These are phyloP conservation scores for Tillus elongatus DNA, from an alignment of 2,888 invertebrate genomes.

Conservation along the genomic window DNA sequence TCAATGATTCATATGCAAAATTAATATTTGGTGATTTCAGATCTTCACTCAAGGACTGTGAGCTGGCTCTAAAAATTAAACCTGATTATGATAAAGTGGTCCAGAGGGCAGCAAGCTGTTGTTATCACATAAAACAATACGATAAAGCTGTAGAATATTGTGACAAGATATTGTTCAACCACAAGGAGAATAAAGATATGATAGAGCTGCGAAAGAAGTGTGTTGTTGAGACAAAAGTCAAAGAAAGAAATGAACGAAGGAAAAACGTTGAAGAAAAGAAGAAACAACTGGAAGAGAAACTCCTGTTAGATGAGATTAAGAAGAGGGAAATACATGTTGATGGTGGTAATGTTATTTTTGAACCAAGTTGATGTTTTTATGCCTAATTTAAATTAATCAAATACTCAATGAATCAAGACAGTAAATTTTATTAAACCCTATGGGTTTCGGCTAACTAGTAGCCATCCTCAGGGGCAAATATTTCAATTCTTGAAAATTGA, in stretches of 20 bases:
- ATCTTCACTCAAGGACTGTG: slow-evolving; percentile 71
- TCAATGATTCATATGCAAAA: no score
- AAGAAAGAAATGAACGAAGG: slow-evolving; percentile 48
- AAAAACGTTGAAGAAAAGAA: slow-evolving; percentile 43
- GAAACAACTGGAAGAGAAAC: slow-evolving; percentile 39
- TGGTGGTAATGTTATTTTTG: slow-evolving; percentile 40
- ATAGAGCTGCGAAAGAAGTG: slow-evolving; percentile 48
- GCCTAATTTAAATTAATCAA: background rate
- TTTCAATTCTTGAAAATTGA: no score
- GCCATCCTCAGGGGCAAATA: no score
- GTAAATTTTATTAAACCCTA: slow-evolving; percentile 12
- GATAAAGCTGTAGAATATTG: slow-evolving; percentile 66
- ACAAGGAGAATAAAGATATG: slow-evolving; percentile 49
- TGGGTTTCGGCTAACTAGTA: no score
- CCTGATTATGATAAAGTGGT: slow-evolving; percentile 70
- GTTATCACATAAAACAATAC: slow-evolving; percentile 55
- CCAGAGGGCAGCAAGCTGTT: slow-evolving; percentile 65
- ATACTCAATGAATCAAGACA: background rate
- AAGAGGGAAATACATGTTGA: slow-evolving; percentile 46
- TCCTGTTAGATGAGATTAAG: slow-evolving; percentile 42
- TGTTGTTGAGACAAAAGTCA: slow-evolving; percentile 44
- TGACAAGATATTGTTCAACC: slow-evolving; percentile 53
- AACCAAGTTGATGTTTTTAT: background rate
- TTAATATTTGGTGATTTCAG: no score
- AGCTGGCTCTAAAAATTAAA: slow-evolving; percentile 65